These are phyloP conservation scores for Listrodromus nycthemerus DNA, from an alignment of 2,888 invertebrate genomes.

Conservation along the genomic window DNA sequence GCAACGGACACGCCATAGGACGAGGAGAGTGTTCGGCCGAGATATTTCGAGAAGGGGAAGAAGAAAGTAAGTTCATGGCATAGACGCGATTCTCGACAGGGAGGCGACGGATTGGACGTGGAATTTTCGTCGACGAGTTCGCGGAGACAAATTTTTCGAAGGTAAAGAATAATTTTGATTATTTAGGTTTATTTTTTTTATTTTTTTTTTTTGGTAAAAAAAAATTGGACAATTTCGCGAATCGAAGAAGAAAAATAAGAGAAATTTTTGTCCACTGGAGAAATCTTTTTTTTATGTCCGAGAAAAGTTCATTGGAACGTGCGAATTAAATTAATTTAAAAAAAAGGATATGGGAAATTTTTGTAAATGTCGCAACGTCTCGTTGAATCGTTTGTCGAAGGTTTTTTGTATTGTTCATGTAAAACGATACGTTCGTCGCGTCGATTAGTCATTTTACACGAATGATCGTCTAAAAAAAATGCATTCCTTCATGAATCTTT, in stretches of 20 bases:
- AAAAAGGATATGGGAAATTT: too few species aligned
- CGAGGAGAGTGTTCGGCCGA: background rate
- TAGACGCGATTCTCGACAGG: conserved; percentile 12
- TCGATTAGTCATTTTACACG: too few species aligned
- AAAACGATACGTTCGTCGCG: too few species aligned
- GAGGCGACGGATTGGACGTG: background rate
- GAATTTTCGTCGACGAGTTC: conserved; percentile 19
- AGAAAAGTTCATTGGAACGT: too few species aligned
- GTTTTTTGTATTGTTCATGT: too few species aligned
- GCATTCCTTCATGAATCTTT: background rate
- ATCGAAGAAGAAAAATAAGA: too few species aligned
- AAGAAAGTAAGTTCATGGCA: conserved; percentile 46
- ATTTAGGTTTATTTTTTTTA: background rate
- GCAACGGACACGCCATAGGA: conserved; percentile 37
- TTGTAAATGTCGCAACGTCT: too few species aligned
- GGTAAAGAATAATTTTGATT: background rate
- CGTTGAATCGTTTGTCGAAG: too few species aligned
- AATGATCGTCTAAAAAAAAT: too few species aligned
- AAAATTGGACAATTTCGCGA: background rate
- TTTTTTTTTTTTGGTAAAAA: background rate
- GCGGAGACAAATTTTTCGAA: background rate
- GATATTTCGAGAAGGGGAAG: background rate
- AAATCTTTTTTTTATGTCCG: background rate
- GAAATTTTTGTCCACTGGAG: background rate
- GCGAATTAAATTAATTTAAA: too few species aligned